Evolutionary conservation across 2,888 invertebrate genomes (phyloP).

Genomic region (Ctena decussata): DNA sequence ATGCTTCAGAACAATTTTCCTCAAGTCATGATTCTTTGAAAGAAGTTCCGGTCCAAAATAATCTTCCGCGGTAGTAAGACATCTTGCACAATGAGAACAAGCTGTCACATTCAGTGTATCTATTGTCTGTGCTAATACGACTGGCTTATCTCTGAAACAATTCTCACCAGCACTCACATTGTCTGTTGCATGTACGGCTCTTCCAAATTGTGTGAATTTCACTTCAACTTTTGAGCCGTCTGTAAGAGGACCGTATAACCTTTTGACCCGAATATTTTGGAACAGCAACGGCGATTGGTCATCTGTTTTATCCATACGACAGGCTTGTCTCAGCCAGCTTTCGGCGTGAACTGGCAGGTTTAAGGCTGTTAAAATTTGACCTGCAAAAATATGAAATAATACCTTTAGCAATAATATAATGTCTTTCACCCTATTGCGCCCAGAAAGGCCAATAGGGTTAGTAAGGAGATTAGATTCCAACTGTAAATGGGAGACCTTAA

Average conservation of each 20-base stretch:
- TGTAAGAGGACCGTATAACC: conserved; percentile 70
- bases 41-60: conserved; percentile 69
- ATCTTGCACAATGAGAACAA: conserved; percentile 74
- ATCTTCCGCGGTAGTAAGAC: conserved; percentile 70
- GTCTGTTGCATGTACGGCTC: conserved; percentile 63
- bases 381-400: no score
- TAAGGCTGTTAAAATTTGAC: conserved; percentile 64
- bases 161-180: conserved; percentile 62
- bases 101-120: conserved; percentile 66
- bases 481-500: no score
- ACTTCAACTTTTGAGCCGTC: conserved; percentile 62
- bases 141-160: conserved; percentile 71
- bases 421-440: no score
- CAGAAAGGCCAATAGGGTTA: no score
- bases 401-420: no score
- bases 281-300: conserved; percentile 67
- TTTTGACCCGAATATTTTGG: conserved; percentile 70
- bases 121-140: conserved; percentile 73
- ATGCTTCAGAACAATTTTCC: conserved; percentile 62
- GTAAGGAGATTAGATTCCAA: no score
- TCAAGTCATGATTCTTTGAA: conserved; percentile 54
- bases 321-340: conserved; percentile 70
- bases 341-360: conserved; percentile 72
- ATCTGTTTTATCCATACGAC: conserved; percentile 56
- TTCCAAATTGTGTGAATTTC: conserved; percentile 69